Percentiles rank a stretch among this genome's conserved stretches.
phyloP scores from a whole-genome alignment of 2,113 vertebrate species.

The Numida meleagris region DNA sequence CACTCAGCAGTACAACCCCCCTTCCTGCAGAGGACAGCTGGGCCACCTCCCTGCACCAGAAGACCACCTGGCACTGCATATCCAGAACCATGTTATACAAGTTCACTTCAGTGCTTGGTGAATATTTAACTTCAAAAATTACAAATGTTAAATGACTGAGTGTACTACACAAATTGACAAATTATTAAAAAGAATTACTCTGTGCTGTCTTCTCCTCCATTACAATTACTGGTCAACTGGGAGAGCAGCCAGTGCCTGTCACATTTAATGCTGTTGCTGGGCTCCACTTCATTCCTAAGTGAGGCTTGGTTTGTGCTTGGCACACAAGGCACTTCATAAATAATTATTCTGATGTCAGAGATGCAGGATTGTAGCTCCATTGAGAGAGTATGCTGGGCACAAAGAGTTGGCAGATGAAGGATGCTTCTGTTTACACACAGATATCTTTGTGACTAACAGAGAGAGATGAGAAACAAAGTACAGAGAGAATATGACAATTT shows the following conservation, averaged over 20 bases:
- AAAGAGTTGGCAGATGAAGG: background rate
- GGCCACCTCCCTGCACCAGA: background rate
- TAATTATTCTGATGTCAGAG: slow-evolving; percentile 50
- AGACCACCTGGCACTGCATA: background rate
- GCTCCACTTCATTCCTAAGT: background rate
- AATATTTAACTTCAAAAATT: background rate
- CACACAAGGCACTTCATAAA: background rate
- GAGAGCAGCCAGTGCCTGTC: background rate
- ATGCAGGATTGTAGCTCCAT: background rate
- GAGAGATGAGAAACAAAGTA: background rate
- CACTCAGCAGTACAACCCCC: background rate
- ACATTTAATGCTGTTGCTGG: background rate
- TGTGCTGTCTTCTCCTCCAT: background rate
- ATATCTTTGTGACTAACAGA: background rate
- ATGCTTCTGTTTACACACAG: slow-evolving; percentile 37
- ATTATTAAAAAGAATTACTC: background rate
- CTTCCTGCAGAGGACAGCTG: background rate
- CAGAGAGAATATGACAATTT: background rate
- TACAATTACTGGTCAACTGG: background rate
- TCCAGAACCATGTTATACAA: background rate
- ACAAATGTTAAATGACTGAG: background rate
- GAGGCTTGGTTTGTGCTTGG: background rate
- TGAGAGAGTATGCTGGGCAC: background rate
- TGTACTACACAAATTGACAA: background rate
- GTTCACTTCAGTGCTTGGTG: background rate